Evolutionary conservation across 2,797 vertebrate species (phyloP).

Genomic region (Hydrolagus colliei): DNA sequence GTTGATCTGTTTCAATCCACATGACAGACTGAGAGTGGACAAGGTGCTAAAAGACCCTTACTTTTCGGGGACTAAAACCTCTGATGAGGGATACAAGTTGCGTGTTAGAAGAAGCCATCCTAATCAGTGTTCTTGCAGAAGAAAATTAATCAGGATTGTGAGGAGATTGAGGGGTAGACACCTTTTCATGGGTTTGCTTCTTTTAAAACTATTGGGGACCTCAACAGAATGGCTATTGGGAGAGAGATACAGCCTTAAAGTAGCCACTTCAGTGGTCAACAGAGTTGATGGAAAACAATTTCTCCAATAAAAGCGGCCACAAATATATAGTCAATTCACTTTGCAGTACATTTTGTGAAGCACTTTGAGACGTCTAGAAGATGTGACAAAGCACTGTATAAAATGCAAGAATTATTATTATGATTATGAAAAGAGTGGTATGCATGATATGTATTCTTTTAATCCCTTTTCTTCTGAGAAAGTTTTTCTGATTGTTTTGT

Average conservation of each 20-base stretch:
- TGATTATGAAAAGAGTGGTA: background rate
- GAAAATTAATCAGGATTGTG: background rate
- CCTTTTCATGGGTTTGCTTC: background rate
- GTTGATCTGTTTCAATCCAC: slow-evolving; percentile 44
- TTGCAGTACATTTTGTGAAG: no score
- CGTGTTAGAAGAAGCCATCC: background rate
- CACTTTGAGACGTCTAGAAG: no score
- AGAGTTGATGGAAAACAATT: background rate
- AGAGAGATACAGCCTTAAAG: no score
- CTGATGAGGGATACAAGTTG: background rate
- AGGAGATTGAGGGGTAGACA: background rate
- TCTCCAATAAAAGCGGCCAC: background rate
- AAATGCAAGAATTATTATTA: no score
- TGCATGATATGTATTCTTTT: background rate
- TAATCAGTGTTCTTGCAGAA: background rate
- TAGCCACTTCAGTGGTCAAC: background rate
- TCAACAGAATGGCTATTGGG: background rate
- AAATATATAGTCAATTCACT: no score
- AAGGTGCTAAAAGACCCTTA: slow-evolving; percentile 51
- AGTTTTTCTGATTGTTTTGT: background rate
- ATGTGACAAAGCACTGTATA: no score
- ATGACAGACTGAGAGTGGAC: slow-evolving; percentile 48
- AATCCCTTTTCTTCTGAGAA: background rate
- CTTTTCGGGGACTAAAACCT: slow-evolving; percentile 38
- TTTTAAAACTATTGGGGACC: background rate